Percentiles rank a stretch among this genome's conserved stretches.
Evolutionary conservation across 2,113 vertebrate species (phyloP).

Genomic region (Trinectes maculatus): DNA sequence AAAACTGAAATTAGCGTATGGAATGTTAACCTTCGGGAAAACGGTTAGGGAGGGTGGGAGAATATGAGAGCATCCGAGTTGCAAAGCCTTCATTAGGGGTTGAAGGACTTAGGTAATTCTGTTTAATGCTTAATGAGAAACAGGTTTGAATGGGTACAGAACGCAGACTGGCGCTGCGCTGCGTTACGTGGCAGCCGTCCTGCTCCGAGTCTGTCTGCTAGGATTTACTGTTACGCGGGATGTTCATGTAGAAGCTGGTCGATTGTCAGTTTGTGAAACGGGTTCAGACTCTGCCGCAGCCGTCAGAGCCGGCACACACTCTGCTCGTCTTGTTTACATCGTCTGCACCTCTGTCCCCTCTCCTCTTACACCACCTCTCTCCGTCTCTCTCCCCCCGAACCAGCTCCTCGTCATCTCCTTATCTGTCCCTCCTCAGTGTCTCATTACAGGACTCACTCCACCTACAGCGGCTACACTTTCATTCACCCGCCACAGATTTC

Average conservation of each 20-base stretch:
- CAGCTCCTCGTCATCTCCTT: constrained; percentile 44
- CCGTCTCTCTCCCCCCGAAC: constrained; percentile 41
- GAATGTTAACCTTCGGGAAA: constrained; percentile 72
- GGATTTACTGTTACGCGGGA: background rate
- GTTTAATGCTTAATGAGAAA: constrained; percentile 76
- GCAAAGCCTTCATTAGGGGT: constrained; percentile 65
- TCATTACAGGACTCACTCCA: constrained; percentile 49
- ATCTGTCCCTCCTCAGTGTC: constrained; percentile 64
- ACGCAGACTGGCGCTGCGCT: constrained; percentile 35
- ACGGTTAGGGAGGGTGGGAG: constrained; percentile 30
- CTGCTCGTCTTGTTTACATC: constrained; percentile 61
- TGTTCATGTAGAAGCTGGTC: background rate
- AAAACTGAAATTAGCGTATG: constrained; percentile 55
- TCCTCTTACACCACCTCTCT: constrained; percentile 52
- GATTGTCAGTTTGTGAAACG: constrained; percentile 28
- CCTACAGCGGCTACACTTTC: constrained; percentile 61
- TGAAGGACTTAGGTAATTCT: constrained; percentile 46
- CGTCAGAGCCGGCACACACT: constrained; percentile 8
- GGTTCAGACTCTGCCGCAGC: constrained; percentile 11
- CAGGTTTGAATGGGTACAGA: constrained; percentile 64
- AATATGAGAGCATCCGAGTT: constrained; percentile 48
- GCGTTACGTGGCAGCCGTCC: constrained; percentile 15
- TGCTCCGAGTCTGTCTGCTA: background rate
- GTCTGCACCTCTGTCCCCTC: constrained; percentile 28
- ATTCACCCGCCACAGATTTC: constrained; percentile 41